These are phyloP conservation scores for Halcyon chelicuti DNA, from an alignment of 2,797 vertebrate species.

Conservation along the genomic window DNA sequence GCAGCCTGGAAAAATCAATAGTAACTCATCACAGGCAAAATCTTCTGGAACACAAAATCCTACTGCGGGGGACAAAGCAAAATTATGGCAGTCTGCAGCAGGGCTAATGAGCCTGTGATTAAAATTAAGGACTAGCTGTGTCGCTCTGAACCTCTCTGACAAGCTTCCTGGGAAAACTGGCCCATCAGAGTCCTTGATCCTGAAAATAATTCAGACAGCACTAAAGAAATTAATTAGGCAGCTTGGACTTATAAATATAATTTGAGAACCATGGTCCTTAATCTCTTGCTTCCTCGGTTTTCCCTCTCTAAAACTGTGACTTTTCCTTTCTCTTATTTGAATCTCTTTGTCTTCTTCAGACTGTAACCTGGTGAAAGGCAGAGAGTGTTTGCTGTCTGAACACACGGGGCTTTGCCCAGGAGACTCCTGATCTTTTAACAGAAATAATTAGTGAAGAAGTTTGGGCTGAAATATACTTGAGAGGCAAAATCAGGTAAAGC, in stretches of 20 bases:
- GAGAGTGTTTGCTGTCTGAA: neutral
- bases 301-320: neutral
- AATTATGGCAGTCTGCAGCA: conserved; percentile 23
- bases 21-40: conserved; percentile 46
- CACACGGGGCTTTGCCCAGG: neutral
- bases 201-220: neutral
- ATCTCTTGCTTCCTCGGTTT: neutral
- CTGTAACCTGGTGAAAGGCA: neutral
- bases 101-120: conserved; percentile 54
- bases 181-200: neutral
- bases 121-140: neutral
- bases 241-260: neutral
- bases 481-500: neutral
- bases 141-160: neutral
- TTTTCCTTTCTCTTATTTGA: neutral
- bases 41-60: conserved; percentile 46
- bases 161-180: neutral
- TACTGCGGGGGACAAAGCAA: conserved; percentile 21
- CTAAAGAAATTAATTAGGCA: neutral
- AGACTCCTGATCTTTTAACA: neutral
- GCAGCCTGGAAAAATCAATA: conserved; percentile 44
- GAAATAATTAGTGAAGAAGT: neutral
- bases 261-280: neutral
- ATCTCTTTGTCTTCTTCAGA: neutral
- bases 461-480: neutral